These are phyloP conservation scores for Hyalella azteca DNA, from an alignment of 2,888 invertebrate species.

Conservation along the genomic window DNA sequence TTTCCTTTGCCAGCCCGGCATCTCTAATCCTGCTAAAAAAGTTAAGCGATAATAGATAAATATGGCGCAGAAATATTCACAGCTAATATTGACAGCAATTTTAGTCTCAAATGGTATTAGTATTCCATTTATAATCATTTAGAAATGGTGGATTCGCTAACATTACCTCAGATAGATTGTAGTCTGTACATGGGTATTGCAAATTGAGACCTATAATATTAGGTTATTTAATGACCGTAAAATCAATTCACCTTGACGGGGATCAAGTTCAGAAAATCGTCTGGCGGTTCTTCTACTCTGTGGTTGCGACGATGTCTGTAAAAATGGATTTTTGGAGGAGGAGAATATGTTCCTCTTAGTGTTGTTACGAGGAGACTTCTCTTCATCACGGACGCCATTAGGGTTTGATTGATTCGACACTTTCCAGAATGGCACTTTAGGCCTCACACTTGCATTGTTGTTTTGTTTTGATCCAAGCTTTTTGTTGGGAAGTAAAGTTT, in stretches of 20 bases:
- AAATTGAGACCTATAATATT: no score
- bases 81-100: not conserved
- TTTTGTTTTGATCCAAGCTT: no score
- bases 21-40: not conserved
- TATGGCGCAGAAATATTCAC: not conserved
- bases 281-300: not conserved
- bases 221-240: no score
- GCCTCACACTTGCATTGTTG: no score
- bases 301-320: not conserved
- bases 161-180: no score
- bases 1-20: constrained; percentile 10
- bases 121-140: no score
- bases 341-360: not conserved
- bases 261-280: constrained; percentile 3
- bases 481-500: no score
- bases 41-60: not conserved
- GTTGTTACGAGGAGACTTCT: not conserved
- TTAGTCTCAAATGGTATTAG: no score
- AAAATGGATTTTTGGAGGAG: not conserved
- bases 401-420: no score
- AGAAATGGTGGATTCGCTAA: no score
- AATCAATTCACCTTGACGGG: not conserved
- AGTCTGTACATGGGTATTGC: no score
- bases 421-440: no score
- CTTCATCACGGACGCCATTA: not conserved